phyloP scores from a whole-genome alignment of 1,140 invertebrate species.

The Zaprionus africanus region DNA sequence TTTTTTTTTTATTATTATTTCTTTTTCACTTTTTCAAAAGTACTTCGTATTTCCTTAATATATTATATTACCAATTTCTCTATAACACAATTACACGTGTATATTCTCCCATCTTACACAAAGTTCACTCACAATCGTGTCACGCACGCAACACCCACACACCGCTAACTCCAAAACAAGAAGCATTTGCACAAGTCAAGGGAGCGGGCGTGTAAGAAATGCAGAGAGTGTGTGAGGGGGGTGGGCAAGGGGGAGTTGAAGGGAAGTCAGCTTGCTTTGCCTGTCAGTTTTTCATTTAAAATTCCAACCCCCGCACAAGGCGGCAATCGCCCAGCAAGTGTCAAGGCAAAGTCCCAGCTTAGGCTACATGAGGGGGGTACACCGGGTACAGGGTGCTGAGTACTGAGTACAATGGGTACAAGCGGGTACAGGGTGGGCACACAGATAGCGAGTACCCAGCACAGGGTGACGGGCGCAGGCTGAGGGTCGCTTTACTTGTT shows the following conservation, averaged over 20 bases:
- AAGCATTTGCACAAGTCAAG: background rate
- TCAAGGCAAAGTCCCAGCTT: slow-evolving; percentile 49
- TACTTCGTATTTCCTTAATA: too few relatives aligned
- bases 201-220: background rate
- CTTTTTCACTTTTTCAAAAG: background rate
- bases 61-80: too few relatives aligned
- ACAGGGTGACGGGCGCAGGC: background rate
- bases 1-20: background rate
- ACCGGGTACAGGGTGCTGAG: background rate
- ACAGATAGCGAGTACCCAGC: background rate
- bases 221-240: background rate
- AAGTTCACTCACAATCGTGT: background rate
- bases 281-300: slow-evolving; percentile 57
- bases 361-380: background rate
- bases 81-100: too few relatives aligned
- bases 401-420: background rate
- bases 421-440: background rate
- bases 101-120: too few relatives aligned
- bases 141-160: background rate
- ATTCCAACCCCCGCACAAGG: slow-evolving; percentile 42
- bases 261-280: background rate
- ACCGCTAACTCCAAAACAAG: background rate
- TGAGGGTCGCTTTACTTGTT: slow-evolving; percentile 58
- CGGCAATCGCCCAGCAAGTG: slow-evolving; percentile 43
- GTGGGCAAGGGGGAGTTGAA: slow-evolving; percentile 9